phyloP scores from a whole-genome alignment of 2,797 vertebrate species.

The Mormyrus proboscirostris region DNA sequence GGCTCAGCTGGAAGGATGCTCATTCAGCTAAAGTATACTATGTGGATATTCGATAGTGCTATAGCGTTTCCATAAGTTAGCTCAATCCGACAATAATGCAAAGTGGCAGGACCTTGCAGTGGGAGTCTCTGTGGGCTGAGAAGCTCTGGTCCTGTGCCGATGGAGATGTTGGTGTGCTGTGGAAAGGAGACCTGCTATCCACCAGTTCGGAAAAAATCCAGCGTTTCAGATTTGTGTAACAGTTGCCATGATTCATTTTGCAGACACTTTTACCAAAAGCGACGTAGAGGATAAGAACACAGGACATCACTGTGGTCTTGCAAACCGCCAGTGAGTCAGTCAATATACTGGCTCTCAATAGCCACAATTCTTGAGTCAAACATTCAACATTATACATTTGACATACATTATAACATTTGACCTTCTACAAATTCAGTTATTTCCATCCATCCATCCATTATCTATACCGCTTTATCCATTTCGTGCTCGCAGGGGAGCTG shows the following conservation, averaged over 20 bases:
- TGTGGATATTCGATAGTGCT: slow-evolving; percentile 85
- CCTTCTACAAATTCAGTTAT: not conserved
- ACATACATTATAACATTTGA: not conserved
- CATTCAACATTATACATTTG: not conserved
- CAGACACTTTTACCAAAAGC: not conserved
- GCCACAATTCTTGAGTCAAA: not conserved
- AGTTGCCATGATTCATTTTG: not conserved
- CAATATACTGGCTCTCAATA: not conserved
- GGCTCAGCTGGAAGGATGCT: slow-evolving; percentile 94
- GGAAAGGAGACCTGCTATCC: slow-evolving; percentile 10
- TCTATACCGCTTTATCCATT: too few species aligned
- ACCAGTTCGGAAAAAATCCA: not conserved
- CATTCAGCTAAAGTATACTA: slow-evolving; percentile 90
- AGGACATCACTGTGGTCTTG: not conserved
- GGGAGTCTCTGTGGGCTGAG: slow-evolving; percentile 79
- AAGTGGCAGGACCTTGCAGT: slow-evolving; percentile 90
- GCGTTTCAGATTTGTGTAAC: not conserved
- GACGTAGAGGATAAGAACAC: not conserved
- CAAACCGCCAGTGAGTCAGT: not conserved
- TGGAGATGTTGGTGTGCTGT: slow-evolving; percentile 93
- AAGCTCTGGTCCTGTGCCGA: slow-evolving; percentile 91
- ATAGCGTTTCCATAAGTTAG: slow-evolving; percentile 81
- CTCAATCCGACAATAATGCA: slow-evolving; percentile 95
- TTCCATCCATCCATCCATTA: not conserved
- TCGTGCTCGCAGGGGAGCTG: too few species aligned